Conservation (phyloP, 2,113 vertebrate species). For the Apteryx mantelli region DNA sequence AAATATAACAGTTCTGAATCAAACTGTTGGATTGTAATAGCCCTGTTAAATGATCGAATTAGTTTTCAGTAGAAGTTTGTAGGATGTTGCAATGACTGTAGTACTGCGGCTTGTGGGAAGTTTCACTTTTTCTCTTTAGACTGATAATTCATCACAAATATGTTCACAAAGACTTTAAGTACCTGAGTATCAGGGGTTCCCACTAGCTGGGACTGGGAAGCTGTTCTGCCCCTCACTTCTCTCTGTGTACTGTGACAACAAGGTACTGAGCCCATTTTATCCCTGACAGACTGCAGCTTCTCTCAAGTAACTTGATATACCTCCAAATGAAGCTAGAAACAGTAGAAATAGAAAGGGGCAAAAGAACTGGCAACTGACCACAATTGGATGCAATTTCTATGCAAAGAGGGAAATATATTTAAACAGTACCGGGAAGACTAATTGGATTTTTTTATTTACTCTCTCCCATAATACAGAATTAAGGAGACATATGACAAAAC, state of each 20-base stretch:
- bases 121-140: neutral
- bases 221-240: neutral
- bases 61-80: slow-evolving; percentile 49
- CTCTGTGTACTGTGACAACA: neutral
- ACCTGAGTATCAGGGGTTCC: neutral
- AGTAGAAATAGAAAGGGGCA: neutral
- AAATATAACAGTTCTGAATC: slow-evolving; percentile 30
- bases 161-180: neutral
- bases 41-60: neutral
- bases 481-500: neutral
- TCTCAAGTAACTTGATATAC: neutral
- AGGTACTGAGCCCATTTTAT: neutral
- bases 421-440: neutral
- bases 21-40: slow-evolving; percentile 54
- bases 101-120: neutral
- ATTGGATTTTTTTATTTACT: neutral
- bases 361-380: neutral
- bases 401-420: neutral
- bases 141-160: neutral
- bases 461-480: neutral
- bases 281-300: neutral
- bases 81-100: neutral
- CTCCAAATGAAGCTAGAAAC: neutral
- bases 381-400: neutral
- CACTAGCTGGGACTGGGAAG: neutral